These are phyloP conservation scores for Latrodectus elegans DNA, from an alignment of 2,888 invertebrate species.

Conservation along the genomic window DNA sequence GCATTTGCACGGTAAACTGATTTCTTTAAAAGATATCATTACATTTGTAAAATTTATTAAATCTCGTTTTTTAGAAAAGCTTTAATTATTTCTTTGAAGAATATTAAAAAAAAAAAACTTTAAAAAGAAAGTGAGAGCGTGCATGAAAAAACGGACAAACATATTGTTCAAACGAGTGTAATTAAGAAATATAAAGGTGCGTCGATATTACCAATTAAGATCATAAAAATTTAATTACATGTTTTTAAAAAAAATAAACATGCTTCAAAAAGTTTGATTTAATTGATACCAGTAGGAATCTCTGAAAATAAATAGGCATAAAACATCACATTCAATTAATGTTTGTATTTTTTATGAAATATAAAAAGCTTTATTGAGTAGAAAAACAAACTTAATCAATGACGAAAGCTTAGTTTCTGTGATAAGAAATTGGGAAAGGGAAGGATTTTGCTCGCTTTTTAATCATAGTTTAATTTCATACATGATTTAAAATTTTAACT, in stretches of 20 bases:
- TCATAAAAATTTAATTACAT: slow-evolving; percentile 52
- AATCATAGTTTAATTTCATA: background rate
- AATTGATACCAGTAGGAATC: background rate
- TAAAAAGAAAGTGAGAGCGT: background rate
- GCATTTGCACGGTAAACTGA: no score
- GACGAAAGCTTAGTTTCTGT: background rate
- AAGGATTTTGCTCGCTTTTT: background rate
- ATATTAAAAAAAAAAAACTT: background rate
- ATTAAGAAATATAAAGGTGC: no score
- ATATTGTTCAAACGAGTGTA: no score
- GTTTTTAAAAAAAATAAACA: slow-evolving; percentile 16
- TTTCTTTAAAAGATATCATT: no score
- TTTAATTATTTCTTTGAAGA: background rate
- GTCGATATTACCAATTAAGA: slow-evolving; percentile 44
- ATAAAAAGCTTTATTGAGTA: background rate
- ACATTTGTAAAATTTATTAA: no score
- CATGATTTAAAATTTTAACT: background rate
- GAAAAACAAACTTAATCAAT: background rate
- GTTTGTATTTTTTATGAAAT: background rate
- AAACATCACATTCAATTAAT: background rate
- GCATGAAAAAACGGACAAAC: no score
- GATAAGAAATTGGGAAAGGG: background rate
- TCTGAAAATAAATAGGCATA: background rate
- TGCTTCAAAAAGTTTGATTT: slow-evolving; percentile 18
- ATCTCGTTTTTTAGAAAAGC: background rate